Conservation (phyloP, 2,888 invertebrate genomes). For the Aspidiotus rigidus region DNA sequence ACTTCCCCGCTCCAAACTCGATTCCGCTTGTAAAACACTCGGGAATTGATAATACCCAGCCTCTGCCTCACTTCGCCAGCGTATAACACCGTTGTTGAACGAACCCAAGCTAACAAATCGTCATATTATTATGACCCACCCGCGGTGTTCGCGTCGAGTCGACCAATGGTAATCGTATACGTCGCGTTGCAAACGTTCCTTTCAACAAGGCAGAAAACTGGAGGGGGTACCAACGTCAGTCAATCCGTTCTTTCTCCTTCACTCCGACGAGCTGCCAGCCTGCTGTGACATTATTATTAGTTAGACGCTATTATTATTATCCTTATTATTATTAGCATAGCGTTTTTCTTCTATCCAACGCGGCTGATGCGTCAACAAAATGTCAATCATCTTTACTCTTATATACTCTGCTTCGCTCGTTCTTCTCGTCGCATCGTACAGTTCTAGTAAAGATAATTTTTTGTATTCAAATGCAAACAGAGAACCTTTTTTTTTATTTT, state of each 20-base stretch:
- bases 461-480: too few relatives aligned
- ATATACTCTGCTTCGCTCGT: too few relatives aligned
- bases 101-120: conserved; percentile 18
- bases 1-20: not conserved
- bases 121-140: conserved; percentile 28
- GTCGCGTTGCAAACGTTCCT: conserved; percentile 8
- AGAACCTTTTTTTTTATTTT: too few relatives aligned
- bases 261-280: not conserved
- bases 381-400: too few relatives aligned
- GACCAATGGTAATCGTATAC: conserved; percentile 20
- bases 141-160: conserved; percentile 6
- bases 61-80: conserved; percentile 16
- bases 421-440: too few relatives aligned
- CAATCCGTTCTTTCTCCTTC: conserved; percentile 11
- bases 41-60: conserved; percentile 21
- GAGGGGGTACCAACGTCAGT: conserved; percentile 20
- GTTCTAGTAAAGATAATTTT: too few relatives aligned
- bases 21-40: not conserved
- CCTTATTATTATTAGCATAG: too few relatives aligned
- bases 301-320: too few relatives aligned
- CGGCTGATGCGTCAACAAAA: too few relatives aligned
- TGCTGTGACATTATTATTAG: too few relatives aligned
- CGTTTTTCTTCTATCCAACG: too few relatives aligned
- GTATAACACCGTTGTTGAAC: conserved; percentile 9
- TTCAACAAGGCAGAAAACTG: not conserved